Conservation (phyloP, 2,888 invertebrate species). For the Argyra leucocephala region DNA sequence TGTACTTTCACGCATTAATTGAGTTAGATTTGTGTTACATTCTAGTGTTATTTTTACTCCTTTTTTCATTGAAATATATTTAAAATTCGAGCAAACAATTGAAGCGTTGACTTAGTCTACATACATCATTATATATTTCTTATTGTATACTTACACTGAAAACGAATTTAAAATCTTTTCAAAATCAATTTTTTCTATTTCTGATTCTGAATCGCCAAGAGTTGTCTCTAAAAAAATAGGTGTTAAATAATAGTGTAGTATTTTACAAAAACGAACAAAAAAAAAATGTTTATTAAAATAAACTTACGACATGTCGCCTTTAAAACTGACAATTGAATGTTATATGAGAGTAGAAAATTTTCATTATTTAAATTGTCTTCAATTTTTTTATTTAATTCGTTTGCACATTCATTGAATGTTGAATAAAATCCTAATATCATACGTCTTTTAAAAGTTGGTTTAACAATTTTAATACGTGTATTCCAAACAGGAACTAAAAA, state of each 20-base stretch:
- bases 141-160: not conserved
- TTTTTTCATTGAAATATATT: too few species aligned
- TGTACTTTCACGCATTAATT: too few species aligned
- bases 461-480: slow-evolving; percentile 38
- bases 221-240: not conserved
- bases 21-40: too few species aligned
- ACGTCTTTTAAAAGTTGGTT: slow-evolving; percentile 38
- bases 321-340: slow-evolving; percentile 17
- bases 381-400: slow-evolving; percentile 30
- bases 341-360: not conserved
- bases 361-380: slow-evolving; percentile 18
- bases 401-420: slow-evolving; percentile 35
- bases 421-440: slow-evolving; percentile 33
- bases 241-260: too few species aligned
- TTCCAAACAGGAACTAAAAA: slow-evolving; percentile 36
- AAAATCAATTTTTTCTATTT: not conserved
- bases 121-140: too few species aligned
- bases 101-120: too few species aligned
- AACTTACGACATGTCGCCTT: slow-evolving; percentile 39
- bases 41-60: too few species aligned
- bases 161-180: not conserved
- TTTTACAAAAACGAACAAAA: not conserved
- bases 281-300: not conserved
- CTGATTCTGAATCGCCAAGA: not conserved
- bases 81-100: too few species aligned